Percentiles rank a stretch among this genome's conserved stretches.
These are phyloP conservation scores for Steinernema khuongi DNA, from an alignment of 1,140 invertebrate genomes.

Conservation along the genomic window DNA sequence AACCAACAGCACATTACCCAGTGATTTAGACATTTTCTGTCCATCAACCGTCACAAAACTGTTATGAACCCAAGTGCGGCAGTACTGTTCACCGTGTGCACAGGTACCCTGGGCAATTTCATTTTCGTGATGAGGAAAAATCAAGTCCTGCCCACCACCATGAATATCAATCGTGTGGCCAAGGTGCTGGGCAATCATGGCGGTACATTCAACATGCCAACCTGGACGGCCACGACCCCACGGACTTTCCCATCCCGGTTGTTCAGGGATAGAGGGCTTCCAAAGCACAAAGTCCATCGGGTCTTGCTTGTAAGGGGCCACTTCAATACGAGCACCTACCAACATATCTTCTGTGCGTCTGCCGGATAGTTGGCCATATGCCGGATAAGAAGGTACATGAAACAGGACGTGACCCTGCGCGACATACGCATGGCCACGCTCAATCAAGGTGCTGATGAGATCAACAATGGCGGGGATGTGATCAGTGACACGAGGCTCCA, in stretches of 20 bases:
- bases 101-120: conserved; percentile 91
- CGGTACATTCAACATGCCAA: conserved; percentile 98
- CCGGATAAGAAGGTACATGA: too few species aligned
- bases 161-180: conserved; percentile 87
- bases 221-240: conserved; percentile 78
- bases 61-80: conserved; percentile 90
- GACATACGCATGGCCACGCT: too few species aligned
- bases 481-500: too few species aligned
- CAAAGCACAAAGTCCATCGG: conserved; percentile 83
- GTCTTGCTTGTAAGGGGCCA: conserved; percentile 52
- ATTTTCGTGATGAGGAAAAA: conserved; percentile 98
- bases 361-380: too few species aligned
- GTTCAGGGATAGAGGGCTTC: conserved; percentile 89
- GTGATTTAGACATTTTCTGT: conserved; percentile 97
- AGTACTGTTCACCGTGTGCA: conserved; percentile 77
- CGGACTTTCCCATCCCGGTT: conserved; percentile 88
- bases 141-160: conserved; percentile 88
- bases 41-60: conserved; percentile 92
- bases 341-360: too few species aligned
- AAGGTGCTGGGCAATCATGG: conserved; percentile 84
- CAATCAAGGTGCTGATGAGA: too few species aligned
- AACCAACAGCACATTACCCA: conserved; percentile 96
- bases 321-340: too few species aligned
- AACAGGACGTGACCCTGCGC: too few species aligned
- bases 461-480: too few species aligned